phyloP scores from a whole-genome alignment of 2,888 invertebrate species.

The Pseudoips prasinana region DNA sequence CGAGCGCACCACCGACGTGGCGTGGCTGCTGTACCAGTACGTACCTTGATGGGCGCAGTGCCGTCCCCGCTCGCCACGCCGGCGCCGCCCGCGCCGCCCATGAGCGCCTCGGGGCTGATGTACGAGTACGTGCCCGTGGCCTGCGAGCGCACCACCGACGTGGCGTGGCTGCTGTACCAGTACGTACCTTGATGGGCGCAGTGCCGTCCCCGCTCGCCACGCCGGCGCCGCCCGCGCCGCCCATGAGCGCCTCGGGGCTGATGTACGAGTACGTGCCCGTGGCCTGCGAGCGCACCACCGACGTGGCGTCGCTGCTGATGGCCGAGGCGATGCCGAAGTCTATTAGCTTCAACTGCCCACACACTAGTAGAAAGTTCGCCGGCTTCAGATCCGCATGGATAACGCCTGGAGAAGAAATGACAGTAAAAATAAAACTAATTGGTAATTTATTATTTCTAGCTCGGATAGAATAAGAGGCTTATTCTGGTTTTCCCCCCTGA shows the following conservation, averaged over 20 bases:
- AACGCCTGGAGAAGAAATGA: conserved; percentile 83
- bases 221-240: conserved; percentile 77
- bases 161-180: too few relatives aligned
- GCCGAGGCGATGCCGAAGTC: conserved; percentile 98
- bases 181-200: conserved; percentile 63
- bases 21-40: conserved; percentile 91
- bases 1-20: conserved; percentile 93
- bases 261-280: conserved; percentile 97
- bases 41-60: conserved; percentile 76
- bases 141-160: too few relatives aligned
- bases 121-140: conserved; percentile 84
- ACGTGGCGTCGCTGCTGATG: conserved; percentile 93
- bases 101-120: conserved; percentile 97
- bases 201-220: conserved; percentile 50
- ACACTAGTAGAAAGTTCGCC: conserved; percentile 95
- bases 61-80: conserved; percentile 53
- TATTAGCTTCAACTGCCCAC: conserved; percentile 94
- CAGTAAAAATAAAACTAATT: too few relatives aligned
- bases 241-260: conserved; percentile 95
- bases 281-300: conserved; percentile 90
- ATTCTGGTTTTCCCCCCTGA: too few relatives aligned
- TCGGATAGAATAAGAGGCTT: too few relatives aligned
- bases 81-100: conserved; percentile 80
- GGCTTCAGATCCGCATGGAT: conserved; percentile 99
- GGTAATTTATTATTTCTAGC: too few relatives aligned